A percentile compares a stretch with the other conserved stretches of the same genome.
Evolutionary conservation across 2,113 vertebrate genomes (phyloP).

Genomic region (Oreochromis aureus): DNA sequence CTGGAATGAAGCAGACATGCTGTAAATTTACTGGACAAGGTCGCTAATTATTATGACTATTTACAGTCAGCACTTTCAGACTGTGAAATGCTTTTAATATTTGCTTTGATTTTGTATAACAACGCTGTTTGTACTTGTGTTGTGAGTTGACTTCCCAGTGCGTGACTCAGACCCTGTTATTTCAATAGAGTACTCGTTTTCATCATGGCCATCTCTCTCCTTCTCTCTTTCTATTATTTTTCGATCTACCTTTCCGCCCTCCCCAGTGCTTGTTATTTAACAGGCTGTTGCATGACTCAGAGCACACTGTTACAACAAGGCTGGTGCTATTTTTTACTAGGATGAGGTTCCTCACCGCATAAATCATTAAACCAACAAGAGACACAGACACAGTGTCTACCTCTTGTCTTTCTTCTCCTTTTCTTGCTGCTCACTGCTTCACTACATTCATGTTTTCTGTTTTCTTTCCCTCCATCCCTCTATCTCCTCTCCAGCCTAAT

Average conservation of each 20-base stretch:
- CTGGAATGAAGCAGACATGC: background rate
- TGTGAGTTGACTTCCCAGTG: background rate
- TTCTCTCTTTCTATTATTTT: background rate
- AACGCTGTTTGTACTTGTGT: background rate
- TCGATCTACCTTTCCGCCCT: background rate
- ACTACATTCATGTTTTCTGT: background rate
- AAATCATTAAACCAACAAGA: constrained; percentile 27
- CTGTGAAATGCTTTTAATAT: background rate
- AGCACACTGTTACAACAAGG: constrained; percentile 19
- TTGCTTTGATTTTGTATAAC: background rate
- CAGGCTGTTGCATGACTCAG: constrained; percentile 39
- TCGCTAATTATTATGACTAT: background rate
- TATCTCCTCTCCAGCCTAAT: background rate
- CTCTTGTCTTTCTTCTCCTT: background rate
- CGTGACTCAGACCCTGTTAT: background rate
- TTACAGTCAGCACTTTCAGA: background rate
- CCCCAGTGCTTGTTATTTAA: constrained; percentile 1
- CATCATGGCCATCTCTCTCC: background rate
- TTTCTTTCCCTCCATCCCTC: background rate
- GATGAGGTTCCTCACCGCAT: constrained; percentile 2
- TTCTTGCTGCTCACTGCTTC: background rate
- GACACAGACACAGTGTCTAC: background rate
- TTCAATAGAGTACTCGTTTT: background rate
- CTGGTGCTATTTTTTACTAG: constrained; percentile 1
- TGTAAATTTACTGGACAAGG: background rate